Base-by-base conservation (phyloP, 2,113 vertebrate genomes). In the Mionectes macconnelli region DNA sequence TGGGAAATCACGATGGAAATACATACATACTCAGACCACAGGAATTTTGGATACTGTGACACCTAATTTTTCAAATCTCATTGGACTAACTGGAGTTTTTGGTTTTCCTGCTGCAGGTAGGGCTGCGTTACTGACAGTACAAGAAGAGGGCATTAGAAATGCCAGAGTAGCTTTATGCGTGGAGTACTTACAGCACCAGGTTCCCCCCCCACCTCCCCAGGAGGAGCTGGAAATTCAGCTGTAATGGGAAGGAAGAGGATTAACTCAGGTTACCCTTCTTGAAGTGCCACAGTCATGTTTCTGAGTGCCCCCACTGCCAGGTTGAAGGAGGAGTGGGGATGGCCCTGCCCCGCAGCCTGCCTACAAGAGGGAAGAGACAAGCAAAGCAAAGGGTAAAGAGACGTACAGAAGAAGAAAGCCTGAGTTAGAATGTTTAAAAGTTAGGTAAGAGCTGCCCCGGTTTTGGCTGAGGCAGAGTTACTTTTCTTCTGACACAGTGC, bases 311-410 rank as follows among this genome's bases (percentile, higher is more conserved):
- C 95, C 67, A 97, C 42, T 0, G 81, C 93, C 62, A 98, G 67
- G 44, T 94, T 96, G 92, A 97, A 98, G 90, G 97, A 96, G 40
- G 94, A 93, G 8, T 73, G 76, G 3, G 93, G 93, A 50, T 97
- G 96, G 72, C 90, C 90, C 64, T 94, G 92, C 45, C 67, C 68
- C 2, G 95, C 96, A 59, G 96, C 97, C 91, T 80, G 52, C 93
- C 97, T 97, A 25, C 31, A 79, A 50, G 7, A 44, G 18, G 80
- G 47, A 64, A 62, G 81, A 85, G 20, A 92, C 19, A 28, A 49
- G 63, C 40, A 50, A 25, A 74, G 35, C 50, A 42, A 76, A 31
- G 2, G 12, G 62, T 90, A 56, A 56, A 62, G 25, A 76, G 81
- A 60, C 72, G 35, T 6, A 25, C 16, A 8, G 27, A 49, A 63